phyloP scores from a whole-genome alignment of 2,888 invertebrate genomes.

The Mythimna pallens region DNA sequence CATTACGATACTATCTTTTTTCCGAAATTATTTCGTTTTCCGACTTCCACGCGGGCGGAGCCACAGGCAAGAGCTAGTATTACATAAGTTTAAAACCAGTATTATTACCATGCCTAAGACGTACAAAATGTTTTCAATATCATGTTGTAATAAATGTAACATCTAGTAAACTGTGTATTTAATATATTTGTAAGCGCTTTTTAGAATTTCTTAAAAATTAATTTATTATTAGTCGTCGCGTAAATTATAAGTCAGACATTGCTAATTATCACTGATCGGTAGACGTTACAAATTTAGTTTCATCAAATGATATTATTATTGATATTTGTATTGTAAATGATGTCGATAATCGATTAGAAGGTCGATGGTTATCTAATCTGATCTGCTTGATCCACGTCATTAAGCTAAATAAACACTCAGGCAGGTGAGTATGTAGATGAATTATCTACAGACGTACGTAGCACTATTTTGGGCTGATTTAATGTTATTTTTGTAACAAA shows the following conservation, averaged over 20 bases:
- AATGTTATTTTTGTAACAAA: background rate
- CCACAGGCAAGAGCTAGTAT: too few relatives aligned
- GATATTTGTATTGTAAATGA: conserved; percentile 20
- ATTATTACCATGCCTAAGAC: background rate
- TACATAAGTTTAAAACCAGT: too few relatives aligned
- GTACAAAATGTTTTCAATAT: background rate
- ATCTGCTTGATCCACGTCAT: conserved; percentile 12
- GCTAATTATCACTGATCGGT: background rate
- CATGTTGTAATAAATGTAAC: too few relatives aligned
- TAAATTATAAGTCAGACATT: background rate
- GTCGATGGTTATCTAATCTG: conserved; percentile 7
- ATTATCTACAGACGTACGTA: background rate
- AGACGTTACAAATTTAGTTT: background rate
- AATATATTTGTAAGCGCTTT: background rate
- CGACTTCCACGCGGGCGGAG: too few relatives aligned
- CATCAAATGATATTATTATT: conserved; percentile 2
- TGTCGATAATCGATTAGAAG: conserved; percentile 17
- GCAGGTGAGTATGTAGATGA: background rate
- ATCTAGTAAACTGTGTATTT: background rate
- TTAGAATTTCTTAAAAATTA: background rate
- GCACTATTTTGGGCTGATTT: background rate
- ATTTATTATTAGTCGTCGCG: background rate
- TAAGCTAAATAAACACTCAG: conserved; percentile 22
- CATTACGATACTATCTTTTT: too few relatives aligned
- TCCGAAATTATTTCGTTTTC: too few relatives aligned